Conservation (phyloP, 92 coral and sea anemone species). For the Porites lobata region DNA sequence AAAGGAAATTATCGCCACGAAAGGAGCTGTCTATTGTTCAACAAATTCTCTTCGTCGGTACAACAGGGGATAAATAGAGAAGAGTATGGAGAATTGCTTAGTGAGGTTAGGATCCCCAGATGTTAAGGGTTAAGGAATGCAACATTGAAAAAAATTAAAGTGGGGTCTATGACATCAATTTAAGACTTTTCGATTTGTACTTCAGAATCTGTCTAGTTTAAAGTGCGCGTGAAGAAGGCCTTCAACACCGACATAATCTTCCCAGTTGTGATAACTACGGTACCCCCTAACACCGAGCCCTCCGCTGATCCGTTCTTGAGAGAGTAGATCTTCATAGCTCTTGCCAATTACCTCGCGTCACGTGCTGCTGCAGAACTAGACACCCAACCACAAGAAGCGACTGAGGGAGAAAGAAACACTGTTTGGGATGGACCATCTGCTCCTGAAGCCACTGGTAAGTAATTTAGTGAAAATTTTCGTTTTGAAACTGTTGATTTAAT, state of each 20-base stretch:
- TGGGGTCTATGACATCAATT: not conserved
- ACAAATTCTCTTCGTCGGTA: not conserved
- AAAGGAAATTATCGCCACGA: not conserved
- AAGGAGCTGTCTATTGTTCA: not conserved
- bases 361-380: too few relatives aligned
- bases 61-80: too few relatives aligned
- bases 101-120: not conserved
- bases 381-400: too few relatives aligned
- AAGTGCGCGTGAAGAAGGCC: slow-evolving; percentile 4
- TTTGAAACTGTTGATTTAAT: not conserved
- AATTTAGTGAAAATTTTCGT: too few relatives aligned
- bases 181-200: too few relatives aligned
- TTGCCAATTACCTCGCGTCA: too few relatives aligned
- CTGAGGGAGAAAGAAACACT: too few relatives aligned
- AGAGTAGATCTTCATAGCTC: not conserved
- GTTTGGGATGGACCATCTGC: too few relatives aligned
- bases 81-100: not conserved
- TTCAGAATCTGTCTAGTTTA: too few relatives aligned
- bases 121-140: not conserved
- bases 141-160: not conserved
- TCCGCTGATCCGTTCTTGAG: slow-evolving; percentile 3
- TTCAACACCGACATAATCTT: slow-evolving; percentile 20
- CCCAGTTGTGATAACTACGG: slow-evolving; percentile 29
- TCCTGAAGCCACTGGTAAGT: too few relatives aligned
- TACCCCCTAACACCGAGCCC: slow-evolving; percentile 18